Conservation (phyloP, 1,140 invertebrate species). For the Neoseiulus cucumeris region DNA sequence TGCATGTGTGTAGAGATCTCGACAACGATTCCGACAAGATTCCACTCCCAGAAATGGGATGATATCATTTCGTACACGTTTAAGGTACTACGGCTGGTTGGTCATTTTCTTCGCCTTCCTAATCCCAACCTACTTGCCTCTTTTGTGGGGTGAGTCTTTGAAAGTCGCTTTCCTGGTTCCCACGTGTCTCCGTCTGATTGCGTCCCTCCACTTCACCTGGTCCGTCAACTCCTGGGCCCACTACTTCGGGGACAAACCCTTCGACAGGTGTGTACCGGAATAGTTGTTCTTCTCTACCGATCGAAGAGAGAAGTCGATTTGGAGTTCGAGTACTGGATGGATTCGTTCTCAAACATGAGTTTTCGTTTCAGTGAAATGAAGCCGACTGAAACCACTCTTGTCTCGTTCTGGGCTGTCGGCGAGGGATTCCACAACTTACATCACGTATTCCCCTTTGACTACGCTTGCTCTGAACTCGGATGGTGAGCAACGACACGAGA, state of each 20-base stretch:
- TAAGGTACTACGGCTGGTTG: constrained; percentile 49
- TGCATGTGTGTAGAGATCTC: not conserved
- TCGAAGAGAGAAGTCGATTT: too few relatives aligned
- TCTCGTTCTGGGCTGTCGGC: constrained; percentile 47
- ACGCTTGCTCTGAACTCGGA: constrained; percentile 31
- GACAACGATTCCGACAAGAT: not conserved
- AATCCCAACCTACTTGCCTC: constrained; percentile 58
- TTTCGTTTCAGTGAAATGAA: constrained; percentile 35
- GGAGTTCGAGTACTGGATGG: too few relatives aligned
- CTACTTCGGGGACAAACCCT: constrained; percentile 70
- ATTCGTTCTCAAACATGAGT: not conserved
- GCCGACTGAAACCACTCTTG: constrained; percentile 46
- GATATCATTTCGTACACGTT: too few relatives aligned
- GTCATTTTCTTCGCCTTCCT: constrained; percentile 64
- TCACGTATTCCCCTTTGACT: constrained; percentile 36
- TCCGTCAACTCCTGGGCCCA: constrained; percentile 86
- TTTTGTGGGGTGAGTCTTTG: constrained; percentile 62
- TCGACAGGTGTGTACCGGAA: constrained; percentile 37
- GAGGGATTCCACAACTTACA: constrained; percentile 39
- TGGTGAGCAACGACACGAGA: constrained; percentile 19
- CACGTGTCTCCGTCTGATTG: constrained; percentile 58
- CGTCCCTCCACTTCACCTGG: constrained; percentile 78
- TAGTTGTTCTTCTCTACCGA: too few relatives aligned
- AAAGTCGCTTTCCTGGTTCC: constrained; percentile 55
- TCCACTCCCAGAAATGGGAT: not conserved